Evolutionary conservation across 2,797 vertebrate genomes (phyloP), one percentile per base, ranked within the genome.

Genomic region (Discoglossus pictus): DNA sequence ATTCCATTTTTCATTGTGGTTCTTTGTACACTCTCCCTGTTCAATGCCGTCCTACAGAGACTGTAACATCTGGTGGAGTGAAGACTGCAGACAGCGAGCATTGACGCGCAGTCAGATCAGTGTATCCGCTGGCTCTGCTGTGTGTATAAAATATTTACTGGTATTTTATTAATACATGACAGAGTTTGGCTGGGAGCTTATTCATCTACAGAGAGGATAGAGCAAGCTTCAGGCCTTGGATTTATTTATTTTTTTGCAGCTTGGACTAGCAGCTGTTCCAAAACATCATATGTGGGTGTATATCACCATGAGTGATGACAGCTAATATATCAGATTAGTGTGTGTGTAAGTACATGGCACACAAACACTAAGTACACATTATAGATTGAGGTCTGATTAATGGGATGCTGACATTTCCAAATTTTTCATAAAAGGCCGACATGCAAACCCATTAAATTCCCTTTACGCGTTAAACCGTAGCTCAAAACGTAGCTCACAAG

Each of bases 141-240:
- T 21, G 59, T 23, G 31, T 55, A 69, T 69, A 55, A 69, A 69
- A 69, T 69, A 69, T 69, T 69, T 69, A 69, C 59, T 9, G 3
- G 24, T 34, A 17, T 62, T 62, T 69, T 62, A 69, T 62, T 69
- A 69, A 69, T 69, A 62, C 67, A 62, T 69, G 59, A 69, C 66
- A 62, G 39, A 31, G 31, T 53, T 31, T 8, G 67, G 31, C 58
- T 55, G 20, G 58, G 50, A 54, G 58, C 47, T 25, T 48, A 17
- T 21, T 62, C 24, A 31, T 55, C 50, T 34, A 42, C 34, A 46
- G 40, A 11, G 31, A 62, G 51, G 67, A 23, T 46, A 56, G 42
- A 12, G 34, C 43, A 18, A 35, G 59, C 31, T 54, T 31, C 18
- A 15, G 18, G 16, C 31, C 12, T 44, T 9, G 13, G 13, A 7